Conservation (phyloP, 1,140 invertebrate species). For the Eupristina koningsbergeri region DNA sequence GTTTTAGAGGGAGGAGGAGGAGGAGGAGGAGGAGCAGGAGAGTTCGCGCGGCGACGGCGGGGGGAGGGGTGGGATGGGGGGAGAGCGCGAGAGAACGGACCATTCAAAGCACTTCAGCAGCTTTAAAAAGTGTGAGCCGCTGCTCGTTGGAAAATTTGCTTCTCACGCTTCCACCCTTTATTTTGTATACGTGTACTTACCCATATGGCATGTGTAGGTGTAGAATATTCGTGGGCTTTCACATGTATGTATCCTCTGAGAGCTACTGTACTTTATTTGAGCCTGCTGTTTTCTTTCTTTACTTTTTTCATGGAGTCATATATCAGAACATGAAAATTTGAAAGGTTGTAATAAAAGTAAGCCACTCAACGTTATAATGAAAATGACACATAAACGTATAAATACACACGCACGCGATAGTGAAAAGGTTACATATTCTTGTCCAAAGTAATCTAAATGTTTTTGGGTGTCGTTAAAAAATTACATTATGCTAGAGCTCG, state of each 20-base stretch:
- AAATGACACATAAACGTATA: not conserved
- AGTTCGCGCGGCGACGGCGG: no score
- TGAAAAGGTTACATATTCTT: no score
- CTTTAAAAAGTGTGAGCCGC: conserved; percentile 13
- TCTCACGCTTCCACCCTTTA: not conserved
- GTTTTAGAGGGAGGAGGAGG: no score
- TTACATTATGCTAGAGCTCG: no score
- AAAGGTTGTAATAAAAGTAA: no score
- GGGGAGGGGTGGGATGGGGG: not conserved
- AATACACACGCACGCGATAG: not conserved
- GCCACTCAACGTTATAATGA: not conserved
- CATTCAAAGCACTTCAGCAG: conserved; percentile 27
- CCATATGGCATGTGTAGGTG: not conserved
- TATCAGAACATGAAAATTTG: no score
- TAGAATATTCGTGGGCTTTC: not conserved
- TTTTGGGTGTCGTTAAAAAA: no score
- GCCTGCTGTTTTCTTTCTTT: no score
- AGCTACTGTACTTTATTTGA: not conserved
- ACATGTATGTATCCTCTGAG: not conserved
- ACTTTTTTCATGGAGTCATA: no score
- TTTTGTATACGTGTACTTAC: not conserved
- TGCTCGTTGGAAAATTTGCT: conserved; percentile 34
- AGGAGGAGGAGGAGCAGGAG: no score
- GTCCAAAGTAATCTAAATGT: no score
- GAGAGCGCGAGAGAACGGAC: not conserved